Percentiles rank a stretch among this genome's conserved stretches.
Evolutionary conservation across 92 coral and sea anemone species (phyloP).

Genomic region (Micromussa lordhowensis): DNA sequence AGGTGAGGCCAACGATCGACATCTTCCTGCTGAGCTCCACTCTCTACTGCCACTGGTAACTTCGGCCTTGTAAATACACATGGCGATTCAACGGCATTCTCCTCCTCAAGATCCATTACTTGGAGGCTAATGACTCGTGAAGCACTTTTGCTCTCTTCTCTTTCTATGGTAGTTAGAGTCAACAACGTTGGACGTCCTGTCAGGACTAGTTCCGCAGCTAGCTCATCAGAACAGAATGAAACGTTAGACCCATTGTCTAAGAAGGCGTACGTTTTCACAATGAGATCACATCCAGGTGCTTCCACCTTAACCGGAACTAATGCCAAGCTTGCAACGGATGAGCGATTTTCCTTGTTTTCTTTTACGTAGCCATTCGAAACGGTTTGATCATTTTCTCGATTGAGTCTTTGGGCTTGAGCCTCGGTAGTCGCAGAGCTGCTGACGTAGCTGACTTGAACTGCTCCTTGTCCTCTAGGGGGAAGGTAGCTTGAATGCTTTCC

Average conservation of each 20-base stretch:
- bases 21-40: slow-evolving; percentile 34
- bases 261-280: slow-evolving; percentile 62
- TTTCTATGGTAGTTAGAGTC: slow-evolving; percentile 48
- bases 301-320: slow-evolving; percentile 60
- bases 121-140: slow-evolving; percentile 54
- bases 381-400: not conserved
- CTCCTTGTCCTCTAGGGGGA: slow-evolving; percentile 43
- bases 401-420: not conserved
- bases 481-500: slow-evolving; percentile 71
- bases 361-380: not conserved
- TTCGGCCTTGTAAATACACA: slow-evolving; percentile 52
- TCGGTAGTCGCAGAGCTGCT: not conserved
- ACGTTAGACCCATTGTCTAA: slow-evolving; percentile 64
- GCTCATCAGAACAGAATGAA: slow-evolving; percentile 55
- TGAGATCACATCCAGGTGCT: slow-evolving; percentile 39
- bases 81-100: slow-evolving; percentile 35
- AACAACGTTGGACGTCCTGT: slow-evolving; percentile 30
- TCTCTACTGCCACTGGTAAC: slow-evolving; percentile 49
- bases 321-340: slow-evolving; percentile 41
- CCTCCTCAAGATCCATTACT: slow-evolving; percentile 42
- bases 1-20: slow-evolving; percentile 62
- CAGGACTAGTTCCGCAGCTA: slow-evolving; percentile 35
- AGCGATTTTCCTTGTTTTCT: not conserved
- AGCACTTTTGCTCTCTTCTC: slow-evolving; percentile 39
- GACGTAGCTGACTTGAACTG: not conserved